phyloP scores from a whole-genome alignment of 2,888 invertebrate species.

The Sialis fuliginosa region DNA sequence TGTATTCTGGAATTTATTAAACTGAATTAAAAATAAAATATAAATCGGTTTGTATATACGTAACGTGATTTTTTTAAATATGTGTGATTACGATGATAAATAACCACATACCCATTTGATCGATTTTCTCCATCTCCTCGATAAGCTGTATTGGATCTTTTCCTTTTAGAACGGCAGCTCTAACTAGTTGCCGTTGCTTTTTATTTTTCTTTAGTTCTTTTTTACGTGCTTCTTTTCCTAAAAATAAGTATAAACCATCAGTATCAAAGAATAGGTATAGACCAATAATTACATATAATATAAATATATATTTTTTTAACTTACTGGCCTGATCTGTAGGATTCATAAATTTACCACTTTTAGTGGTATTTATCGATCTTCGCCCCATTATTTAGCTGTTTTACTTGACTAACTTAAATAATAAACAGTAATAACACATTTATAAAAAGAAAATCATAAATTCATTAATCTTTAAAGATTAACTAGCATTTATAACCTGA shows the following conservation, averaged over 20 bases:
- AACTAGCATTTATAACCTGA: too few relatives aligned
- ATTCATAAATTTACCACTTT: constrained; percentile 99
- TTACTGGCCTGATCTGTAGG: constrained; percentile 97
- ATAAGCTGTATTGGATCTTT: constrained; percentile 93
- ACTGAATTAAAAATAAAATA: not conserved
- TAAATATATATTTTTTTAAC: constrained; percentile 23
- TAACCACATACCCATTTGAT: constrained; percentile 75
- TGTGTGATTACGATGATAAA: not conserved
- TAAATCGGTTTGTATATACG: not conserved
- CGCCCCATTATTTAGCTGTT: constrained; percentile 60
- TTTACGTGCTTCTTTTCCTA: constrained; percentile 93
- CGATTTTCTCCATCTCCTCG: constrained; percentile 92
- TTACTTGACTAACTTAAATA: not conserved
- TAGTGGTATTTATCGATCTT: constrained; percentile 94
- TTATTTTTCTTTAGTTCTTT: constrained; percentile 98
- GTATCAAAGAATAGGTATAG: constrained; percentile 4
- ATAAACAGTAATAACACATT: too few relatives aligned
- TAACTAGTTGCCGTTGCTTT: constrained; percentile 86
- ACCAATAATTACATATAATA: constrained; percentile 6
- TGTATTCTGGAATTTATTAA: constrained; percentile 49
- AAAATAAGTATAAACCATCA: constrained; percentile 5
- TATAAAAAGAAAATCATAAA: too few relatives aligned
- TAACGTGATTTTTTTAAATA: not conserved
- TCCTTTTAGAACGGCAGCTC: constrained; percentile 92
- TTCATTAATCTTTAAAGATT: too few relatives aligned